Conservation (phyloP, 1,140 invertebrate genomes). For the Chlorops oryzae region DNA sequence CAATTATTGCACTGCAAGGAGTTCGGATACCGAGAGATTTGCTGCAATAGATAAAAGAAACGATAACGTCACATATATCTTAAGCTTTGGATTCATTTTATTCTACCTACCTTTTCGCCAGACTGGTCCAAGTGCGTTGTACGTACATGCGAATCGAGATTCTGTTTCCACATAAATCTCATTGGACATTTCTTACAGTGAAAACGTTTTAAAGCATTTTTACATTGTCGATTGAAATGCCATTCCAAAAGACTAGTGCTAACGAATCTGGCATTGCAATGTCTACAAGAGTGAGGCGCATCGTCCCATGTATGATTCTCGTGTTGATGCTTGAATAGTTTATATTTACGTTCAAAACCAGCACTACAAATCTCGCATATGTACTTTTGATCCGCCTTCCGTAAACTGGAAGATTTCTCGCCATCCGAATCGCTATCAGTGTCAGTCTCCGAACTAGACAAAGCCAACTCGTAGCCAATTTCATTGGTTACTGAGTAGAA, state of each 20-base stretch:
- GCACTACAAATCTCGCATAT: conserved; percentile 49
- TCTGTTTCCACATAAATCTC: conserved; percentile 40
- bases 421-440: conserved; percentile 23
- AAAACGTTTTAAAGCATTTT: conserved; percentile 29
- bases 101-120: too few species aligned
- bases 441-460: conserved; percentile 41
- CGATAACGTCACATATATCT: too few species aligned
- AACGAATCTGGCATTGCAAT: conserved; percentile 32
- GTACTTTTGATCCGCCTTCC: conserved; percentile 17
- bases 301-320: conserved; percentile 26
- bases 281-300: conserved; percentile 16
- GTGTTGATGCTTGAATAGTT: conserved; percentile 34
- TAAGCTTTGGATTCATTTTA: too few species aligned
- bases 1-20: too few species aligned
- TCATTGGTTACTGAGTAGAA: conserved; percentile 40
- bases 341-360: conserved; percentile 39
- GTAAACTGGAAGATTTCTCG: background rate
- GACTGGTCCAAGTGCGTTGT: conserved; percentile 13
- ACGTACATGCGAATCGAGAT: conserved; percentile 24
- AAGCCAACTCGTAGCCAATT: conserved; percentile 28
- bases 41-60: background rate
- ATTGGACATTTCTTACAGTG: conserved; percentile 34
- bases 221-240: conserved; percentile 28
- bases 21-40: background rate
- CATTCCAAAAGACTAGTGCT: conserved; percentile 27